A percentile compares a stretch with the other conserved stretches of the same genome.
phyloP scores from a whole-genome alignment of 2,797 vertebrate species.

The Tapirus indicus region DNA sequence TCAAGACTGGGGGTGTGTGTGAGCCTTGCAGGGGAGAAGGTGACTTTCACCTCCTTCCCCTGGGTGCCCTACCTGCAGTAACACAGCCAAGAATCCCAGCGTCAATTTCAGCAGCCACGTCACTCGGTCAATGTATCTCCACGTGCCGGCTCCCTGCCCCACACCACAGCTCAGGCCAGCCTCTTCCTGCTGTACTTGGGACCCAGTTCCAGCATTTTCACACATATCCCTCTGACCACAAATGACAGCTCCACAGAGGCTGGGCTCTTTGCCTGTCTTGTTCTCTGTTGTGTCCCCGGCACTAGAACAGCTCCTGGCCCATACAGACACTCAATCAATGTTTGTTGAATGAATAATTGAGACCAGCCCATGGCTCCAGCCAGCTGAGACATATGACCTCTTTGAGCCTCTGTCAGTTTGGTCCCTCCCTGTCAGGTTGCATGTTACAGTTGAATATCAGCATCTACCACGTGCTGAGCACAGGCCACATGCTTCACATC shows the following conservation, averaged over 20 bases:
- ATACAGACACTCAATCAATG: accelerated
- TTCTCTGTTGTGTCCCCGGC: background rate
- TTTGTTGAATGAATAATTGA: constrained; percentile 13
- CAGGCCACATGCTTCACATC: background rate
- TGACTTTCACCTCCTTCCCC: background rate
- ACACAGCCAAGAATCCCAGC: background rate
- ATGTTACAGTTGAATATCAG: background rate
- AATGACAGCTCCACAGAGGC: background rate
- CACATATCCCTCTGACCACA: background rate
- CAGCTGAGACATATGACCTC: background rate
- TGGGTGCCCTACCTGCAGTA: background rate
- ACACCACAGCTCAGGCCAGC: background rate
- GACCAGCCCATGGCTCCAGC: background rate
- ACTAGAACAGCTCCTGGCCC: background rate
- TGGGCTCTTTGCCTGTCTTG: background rate
- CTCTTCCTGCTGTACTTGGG: too few relatives aligned
- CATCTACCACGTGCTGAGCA: accelerated
- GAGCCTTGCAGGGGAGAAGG: background rate
- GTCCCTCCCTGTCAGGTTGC: background rate
- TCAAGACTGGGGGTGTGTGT: background rate
- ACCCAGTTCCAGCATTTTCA: background rate
- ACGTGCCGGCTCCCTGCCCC: background rate
- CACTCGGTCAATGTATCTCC: background rate
- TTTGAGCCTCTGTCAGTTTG: background rate
- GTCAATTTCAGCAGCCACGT: background rate